phyloP scores from a whole-genome alignment of 2,113 vertebrate genomes.

The Ploceus nigricollis region DNA sequence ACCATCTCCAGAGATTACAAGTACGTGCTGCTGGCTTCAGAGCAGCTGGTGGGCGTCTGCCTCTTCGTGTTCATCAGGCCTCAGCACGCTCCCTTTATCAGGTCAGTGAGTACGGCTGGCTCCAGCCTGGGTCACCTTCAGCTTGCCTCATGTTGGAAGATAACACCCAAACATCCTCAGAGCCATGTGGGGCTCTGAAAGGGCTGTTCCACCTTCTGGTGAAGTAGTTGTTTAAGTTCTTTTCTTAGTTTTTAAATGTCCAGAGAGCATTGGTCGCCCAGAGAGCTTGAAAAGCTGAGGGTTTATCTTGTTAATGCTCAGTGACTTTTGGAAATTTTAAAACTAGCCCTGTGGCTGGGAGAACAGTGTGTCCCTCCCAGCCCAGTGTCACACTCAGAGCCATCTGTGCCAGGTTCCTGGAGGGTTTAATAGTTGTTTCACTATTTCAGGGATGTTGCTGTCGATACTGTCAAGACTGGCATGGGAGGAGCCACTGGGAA shows the following conservation, averaged over 20 bases:
- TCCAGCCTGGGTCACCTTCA: not conserved
- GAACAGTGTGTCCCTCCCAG: not conserved
- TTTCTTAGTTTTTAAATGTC: not conserved
- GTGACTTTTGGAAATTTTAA: not conserved
- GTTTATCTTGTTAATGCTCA: not conserved
- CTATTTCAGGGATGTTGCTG: slow-evolving; percentile 87
- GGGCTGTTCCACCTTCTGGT: not conserved
- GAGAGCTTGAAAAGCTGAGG: not conserved
- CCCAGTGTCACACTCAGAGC: not conserved
- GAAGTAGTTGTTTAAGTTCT: not conserved
- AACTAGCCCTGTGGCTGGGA: not conserved
- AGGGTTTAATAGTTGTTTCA: not conserved
- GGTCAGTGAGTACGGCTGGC: slow-evolving; percentile 71
- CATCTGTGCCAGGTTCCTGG: not conserved
- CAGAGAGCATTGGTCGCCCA: not conserved
- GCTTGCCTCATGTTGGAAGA: not conserved
- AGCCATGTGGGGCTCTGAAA: not conserved
- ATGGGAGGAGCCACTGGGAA: slow-evolving; percentile 99
- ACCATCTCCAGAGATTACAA: slow-evolving; percentile 93
- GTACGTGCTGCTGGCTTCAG: slow-evolving; percentile 94
- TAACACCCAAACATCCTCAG: not conserved
- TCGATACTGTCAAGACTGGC: slow-evolving; percentile 96
- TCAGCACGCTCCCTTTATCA: slow-evolving; percentile 94
- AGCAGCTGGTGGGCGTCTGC: slow-evolving; percentile 97
- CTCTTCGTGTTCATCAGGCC: slow-evolving; percentile 96